Percentiles rank a stretch among this genome's conserved stretches.
phyloP scores from a whole-genome alignment of 2,888 invertebrate genomes.

The Dysmachus trigonus region DNA sequence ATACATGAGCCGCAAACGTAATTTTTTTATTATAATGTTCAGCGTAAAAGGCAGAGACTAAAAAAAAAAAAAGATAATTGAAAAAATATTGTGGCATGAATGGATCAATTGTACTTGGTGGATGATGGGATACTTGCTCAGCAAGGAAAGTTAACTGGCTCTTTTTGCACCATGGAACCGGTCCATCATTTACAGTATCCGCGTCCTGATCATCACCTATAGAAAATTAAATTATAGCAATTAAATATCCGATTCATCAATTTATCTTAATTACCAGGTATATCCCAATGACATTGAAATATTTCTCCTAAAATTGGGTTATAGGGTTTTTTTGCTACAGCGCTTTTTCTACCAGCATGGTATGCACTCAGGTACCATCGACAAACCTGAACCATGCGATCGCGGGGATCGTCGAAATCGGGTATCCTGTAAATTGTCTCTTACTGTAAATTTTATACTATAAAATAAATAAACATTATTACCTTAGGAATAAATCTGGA shows the following conservation, averaged over 20 bases:
- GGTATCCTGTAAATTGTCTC: slow-evolving; percentile 74
- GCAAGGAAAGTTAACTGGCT: slow-evolving; percentile 94
- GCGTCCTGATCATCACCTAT: slow-evolving; percentile 54
- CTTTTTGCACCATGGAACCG: slow-evolving; percentile 88
- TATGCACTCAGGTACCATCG: slow-evolving; percentile 98
- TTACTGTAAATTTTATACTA: background rate
- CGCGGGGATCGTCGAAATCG: slow-evolving; percentile 83
- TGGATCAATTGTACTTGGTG: slow-evolving; percentile 77
- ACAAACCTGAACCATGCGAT: slow-evolving; percentile 93
- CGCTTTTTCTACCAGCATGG: slow-evolving; percentile 96
- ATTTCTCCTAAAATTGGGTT: slow-evolving; percentile 98
- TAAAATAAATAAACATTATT: slow-evolving; percentile 54
- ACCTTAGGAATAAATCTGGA: slow-evolving; percentile 95
- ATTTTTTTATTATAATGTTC: slow-evolving; percentile 92
- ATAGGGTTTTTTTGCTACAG: slow-evolving; percentile 98
- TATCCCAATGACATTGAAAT: slow-evolving; percentile 89
- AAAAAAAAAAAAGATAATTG: slow-evolving; percentile 3
- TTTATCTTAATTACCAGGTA: slow-evolving; percentile 63
- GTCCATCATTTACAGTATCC: slow-evolving; percentile 76
- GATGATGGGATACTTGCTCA: slow-evolving; percentile 99
- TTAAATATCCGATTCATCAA: background rate
- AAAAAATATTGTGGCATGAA: background rate
- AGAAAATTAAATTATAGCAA: background rate
- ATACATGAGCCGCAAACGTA: slow-evolving; percentile 93
- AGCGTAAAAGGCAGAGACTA: slow-evolving; percentile 98